These are phyloP conservation scores for Andrena dorsata DNA, from an alignment of 2,888 invertebrate genomes.

Conservation along the genomic window DNA sequence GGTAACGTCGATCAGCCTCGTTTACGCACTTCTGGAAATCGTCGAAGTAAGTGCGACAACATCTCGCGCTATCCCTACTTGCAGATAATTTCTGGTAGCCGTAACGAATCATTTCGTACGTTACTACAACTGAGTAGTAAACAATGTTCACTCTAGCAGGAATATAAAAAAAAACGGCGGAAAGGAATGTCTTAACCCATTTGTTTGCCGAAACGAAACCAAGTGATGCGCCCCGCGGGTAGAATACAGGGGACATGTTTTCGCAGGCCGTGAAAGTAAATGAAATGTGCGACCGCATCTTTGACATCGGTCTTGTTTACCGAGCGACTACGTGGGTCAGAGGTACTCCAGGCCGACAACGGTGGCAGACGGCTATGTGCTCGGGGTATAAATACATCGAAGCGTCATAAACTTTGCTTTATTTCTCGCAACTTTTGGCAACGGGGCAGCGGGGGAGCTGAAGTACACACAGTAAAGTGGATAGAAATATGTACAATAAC, in stretches of 20 bases:
- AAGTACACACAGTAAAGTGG: slow-evolving; percentile 9
- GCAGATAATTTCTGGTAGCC: too few species aligned
- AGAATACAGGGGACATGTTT: neutral
- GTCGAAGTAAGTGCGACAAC: too few species aligned
- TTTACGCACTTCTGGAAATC: too few species aligned
- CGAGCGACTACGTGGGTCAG: slow-evolving; percentile 17
- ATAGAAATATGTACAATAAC: neutral
- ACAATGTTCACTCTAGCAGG: neutral
- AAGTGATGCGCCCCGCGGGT: neutral
- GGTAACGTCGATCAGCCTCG: too few species aligned
- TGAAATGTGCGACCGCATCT: slow-evolving; percentile 1
- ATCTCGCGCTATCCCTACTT: too few species aligned
- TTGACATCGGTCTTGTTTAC: slow-evolving; percentile 33
- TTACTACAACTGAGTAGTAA: too few species aligned
- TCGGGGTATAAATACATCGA: slow-evolving; percentile 49
- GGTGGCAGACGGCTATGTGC: neutral
- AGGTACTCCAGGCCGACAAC: neutral
- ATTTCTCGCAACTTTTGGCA: slow-evolving; percentile 61
- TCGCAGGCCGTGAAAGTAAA: neutral
- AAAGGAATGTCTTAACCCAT: neutral
- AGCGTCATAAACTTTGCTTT: slow-evolving; percentile 60
- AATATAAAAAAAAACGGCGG: neutral
- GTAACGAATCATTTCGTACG: too few species aligned
- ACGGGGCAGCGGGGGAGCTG: neutral
- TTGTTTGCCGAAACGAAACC: slow-evolving; percentile 7